Percentiles rank a stretch among this genome's conserved stretches.
These are phyloP conservation scores for Tachina lurida DNA, from an alignment of 2,888 invertebrate species.

Conservation along the genomic window DNA sequence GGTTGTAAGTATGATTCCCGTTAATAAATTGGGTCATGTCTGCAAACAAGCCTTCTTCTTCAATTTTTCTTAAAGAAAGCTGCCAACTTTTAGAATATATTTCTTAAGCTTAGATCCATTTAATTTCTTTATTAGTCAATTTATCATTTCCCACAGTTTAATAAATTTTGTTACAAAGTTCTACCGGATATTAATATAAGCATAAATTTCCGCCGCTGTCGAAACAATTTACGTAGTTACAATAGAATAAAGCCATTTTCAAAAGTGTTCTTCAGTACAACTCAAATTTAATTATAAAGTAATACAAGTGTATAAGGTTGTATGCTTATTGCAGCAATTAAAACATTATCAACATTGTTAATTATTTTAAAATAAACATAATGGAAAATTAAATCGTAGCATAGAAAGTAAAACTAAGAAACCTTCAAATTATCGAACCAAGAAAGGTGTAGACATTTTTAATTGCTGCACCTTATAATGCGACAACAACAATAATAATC, in stretches of 20 bases:
- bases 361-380: not conserved
- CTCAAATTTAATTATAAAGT: constrained; percentile 1
- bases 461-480: constrained; percentile 53
- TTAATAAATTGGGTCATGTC: too few species aligned
- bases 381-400: not conserved
- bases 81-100: too few species aligned
- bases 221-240: not conserved
- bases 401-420: constrained; percentile 7
- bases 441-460: constrained; percentile 52
- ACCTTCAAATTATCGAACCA: constrained; percentile 12
- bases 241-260: constrained; percentile 40
- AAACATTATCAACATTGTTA: constrained; percentile 50
- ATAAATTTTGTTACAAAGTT: constrained; percentile 5
- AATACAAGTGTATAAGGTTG: constrained; percentile 1
- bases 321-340: constrained; percentile 41
- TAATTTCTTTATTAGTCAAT: not conserved
- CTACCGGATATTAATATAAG: constrained; percentile 40
- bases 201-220: not conserved
- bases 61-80: too few species aligned
- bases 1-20: too few species aligned
- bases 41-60: too few species aligned
- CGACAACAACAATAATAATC: constrained; percentile 36
- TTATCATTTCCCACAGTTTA: not conserved
- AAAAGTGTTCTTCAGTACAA: not conserved
- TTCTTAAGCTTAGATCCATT: too few species aligned